Evolutionary conservation across 2,797 vertebrate species (phyloP), one percentile per base, ranked within the genome.

Genomic region (Zenarchopterus dispar): DNA sequence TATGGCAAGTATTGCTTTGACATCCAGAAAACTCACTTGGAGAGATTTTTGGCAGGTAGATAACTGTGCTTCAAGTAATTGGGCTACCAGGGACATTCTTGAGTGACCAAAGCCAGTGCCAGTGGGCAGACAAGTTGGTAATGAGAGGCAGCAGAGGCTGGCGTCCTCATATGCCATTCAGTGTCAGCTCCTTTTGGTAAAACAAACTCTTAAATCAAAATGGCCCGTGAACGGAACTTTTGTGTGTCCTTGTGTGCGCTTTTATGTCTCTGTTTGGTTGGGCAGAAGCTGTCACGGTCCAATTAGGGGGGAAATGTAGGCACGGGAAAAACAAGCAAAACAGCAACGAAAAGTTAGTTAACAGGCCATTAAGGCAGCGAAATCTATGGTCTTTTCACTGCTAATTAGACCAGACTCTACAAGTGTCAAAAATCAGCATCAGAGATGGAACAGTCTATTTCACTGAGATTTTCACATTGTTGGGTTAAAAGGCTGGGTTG

Each of bases 51-150:
- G 86, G 80, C 89, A 87, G 82, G 82, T 90, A 84, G 75, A 80
- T 60, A 74, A 76, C 80, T 70, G 75, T 67, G 68, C 64, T 78
- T 80, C 70, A 75, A 82, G 82, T 90, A 90, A 91, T 88, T 89
- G 86, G 87, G 66, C 84, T 88, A 67, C 68, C 60, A 73, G 73
- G 84, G 81, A 86, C 84, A 77, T 72, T 81, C 85, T 76, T 60
- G 57, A 71, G 64, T 62, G 62, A 85, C 85, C 68, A 82, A 80
- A 83, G 82, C 62, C 51, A 41, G 42, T 4, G n/a, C 52, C 44
- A 18, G 42, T 33, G 52, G 64, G 62, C 68, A 80, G 78, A 82
- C 67, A 58, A 57, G 71, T 63, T 63, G 69, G 69, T 87, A 90
- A 90, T 89, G 84, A 90, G 84, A 82, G 50, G 71, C 78, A 57